phyloP scores from a whole-genome alignment of 1,140 invertebrate genomes.

The Condylostylus longicornis region DNA sequence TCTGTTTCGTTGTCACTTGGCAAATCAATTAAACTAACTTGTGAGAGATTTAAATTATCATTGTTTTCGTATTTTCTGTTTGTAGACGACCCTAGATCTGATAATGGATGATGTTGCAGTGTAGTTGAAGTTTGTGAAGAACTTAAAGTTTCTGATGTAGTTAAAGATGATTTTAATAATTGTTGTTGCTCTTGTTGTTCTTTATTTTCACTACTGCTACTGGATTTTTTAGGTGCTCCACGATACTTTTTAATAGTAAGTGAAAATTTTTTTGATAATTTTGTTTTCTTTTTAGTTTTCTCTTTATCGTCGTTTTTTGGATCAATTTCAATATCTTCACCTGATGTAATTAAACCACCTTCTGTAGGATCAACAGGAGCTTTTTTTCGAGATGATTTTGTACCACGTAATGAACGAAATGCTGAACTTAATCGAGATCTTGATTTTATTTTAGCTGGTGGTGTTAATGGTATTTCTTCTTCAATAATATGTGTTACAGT shows the following conservation, averaged over 20 bases:
- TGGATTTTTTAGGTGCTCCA: no score
- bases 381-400: slow-evolving; percentile 18
- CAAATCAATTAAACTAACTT: neutral
- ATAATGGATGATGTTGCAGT: no score
- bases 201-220: no score
- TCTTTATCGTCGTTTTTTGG: no score
- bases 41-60: neutral
- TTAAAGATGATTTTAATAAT: no score
- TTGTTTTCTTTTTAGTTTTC: slow-evolving; percentile 22
- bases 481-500: no score
- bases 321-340: neutral
- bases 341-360: neutral
- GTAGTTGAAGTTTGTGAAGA: neutral
- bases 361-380: neutral
- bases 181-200: no score
- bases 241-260: slow-evolving; percentile 16
- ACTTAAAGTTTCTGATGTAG: no score
- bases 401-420: slow-evolving; percentile 18
- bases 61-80: no score
- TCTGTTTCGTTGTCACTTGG: neutral
- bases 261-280: slow-evolving; percentile 17
- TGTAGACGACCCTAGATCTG: no score
- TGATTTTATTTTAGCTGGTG: slow-evolving; percentile 14
- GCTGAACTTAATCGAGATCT: slow-evolving; percentile 28
- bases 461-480: no score